phyloP scores from a whole-genome alignment of 2,888 invertebrate species.

The Chromoteleia sp. region DNA sequence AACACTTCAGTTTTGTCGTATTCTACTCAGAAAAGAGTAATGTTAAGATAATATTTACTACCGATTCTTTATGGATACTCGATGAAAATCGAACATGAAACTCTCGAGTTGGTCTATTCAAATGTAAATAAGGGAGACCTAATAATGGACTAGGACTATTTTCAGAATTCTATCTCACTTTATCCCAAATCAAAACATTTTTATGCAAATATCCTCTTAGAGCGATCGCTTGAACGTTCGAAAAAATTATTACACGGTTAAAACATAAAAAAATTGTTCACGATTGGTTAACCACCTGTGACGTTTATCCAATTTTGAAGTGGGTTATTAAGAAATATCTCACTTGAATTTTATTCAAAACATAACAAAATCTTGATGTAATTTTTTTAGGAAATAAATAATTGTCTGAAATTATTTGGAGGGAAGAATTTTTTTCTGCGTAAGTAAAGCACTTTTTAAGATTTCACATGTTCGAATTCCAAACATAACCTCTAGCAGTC shows the following conservation, averaged over 20 bases:
- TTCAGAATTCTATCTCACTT: conserved; percentile 1
- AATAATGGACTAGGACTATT: conserved; percentile 22
- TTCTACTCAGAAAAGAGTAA: conserved; percentile 22
- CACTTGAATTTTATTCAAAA: too few relatives aligned
- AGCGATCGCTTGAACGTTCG: conserved; percentile 4
- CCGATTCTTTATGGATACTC: conserved; percentile 11
- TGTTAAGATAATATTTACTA: conserved; percentile 22
- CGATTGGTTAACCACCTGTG: neutral
- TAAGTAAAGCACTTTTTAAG: too few relatives aligned
- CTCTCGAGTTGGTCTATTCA: conserved; percentile 27
- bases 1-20: conserved; percentile 9
- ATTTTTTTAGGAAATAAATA: too few relatives aligned
- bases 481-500: too few relatives aligned
- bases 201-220: too few relatives aligned
- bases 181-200: conserved; percentile 27
- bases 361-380: too few relatives aligned
- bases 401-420: too few relatives aligned
- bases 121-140: conserved; percentile 35
- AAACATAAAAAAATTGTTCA: conserved; percentile 9
- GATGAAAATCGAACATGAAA: conserved; percentile 28
- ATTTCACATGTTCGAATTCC: too few relatives aligned
- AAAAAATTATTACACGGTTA: conserved; percentile 7
- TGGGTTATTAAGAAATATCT: too few relatives aligned
- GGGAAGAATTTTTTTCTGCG: too few relatives aligned
- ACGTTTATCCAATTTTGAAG: neutral